Conservation (phyloP, 2,113 vertebrate species). For the Ptychochromis oligacanthus region DNA sequence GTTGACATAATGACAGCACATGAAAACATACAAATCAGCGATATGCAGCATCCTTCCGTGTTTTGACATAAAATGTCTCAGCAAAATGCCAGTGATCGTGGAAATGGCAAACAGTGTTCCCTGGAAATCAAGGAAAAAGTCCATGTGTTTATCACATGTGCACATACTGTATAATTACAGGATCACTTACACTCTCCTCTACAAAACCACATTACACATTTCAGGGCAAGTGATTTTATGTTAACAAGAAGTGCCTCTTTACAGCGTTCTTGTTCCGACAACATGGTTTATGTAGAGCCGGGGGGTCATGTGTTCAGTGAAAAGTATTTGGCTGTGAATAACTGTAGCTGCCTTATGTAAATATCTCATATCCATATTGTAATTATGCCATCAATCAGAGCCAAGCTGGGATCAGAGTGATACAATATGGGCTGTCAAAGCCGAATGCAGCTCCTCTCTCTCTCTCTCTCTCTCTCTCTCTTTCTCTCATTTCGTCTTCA, state of each 20-base stretch:
- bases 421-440: conserved; percentile 56
- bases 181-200: background rate
- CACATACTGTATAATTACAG: background rate
- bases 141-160: background rate
- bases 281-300: conserved; percentile 10
- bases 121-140: background rate
- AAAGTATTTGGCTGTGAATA: conserved; percentile 44
- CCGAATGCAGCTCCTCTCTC: background rate
- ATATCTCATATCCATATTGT: conserved; percentile 67
- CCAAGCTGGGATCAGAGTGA: conserved; percentile 51
- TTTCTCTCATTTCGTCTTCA: conserved; percentile 5
- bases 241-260: conserved; percentile 7
- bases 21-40: background rate
- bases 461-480: conserved; percentile 7
- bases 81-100: conserved; percentile 5
- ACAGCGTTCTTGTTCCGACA: background rate
- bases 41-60: background rate
- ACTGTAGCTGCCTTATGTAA: conserved; percentile 50
- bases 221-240: background rate
- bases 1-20: conserved; percentile 12
- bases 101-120: conserved; percentile 35
- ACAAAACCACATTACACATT: background rate
- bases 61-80: conserved; percentile 13
- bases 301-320: conserved; percentile 29
- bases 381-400: conserved; percentile 70